These are phyloP conservation scores for Chaenocephalus aceratus DNA, from an alignment of 2,113 vertebrate species.

Conservation along the genomic window DNA sequence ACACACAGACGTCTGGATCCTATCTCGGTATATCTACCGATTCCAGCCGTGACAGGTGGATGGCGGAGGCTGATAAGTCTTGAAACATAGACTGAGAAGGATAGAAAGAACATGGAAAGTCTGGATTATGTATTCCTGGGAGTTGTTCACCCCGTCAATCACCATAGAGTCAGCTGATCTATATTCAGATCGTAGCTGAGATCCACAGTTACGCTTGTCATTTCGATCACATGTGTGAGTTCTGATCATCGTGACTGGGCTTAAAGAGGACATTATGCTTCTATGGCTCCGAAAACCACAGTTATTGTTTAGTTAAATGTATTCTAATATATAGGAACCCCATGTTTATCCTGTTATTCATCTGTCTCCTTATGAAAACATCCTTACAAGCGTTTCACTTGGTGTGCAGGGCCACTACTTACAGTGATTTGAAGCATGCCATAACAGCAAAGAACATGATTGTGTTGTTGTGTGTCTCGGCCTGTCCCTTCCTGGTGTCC, in stretches of 20 bases:
- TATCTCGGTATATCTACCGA: slow-evolving; percentile 35
- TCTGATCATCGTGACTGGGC: slow-evolving; percentile 22
- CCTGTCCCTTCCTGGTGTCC: slow-evolving; percentile 51
- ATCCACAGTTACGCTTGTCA: slow-evolving; percentile 22
- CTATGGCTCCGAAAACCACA: background rate
- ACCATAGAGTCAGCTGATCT: slow-evolving; percentile 23
- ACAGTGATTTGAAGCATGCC: slow-evolving; percentile 13
- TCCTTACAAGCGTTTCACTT: background rate
- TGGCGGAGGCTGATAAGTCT: slow-evolving; percentile 36
- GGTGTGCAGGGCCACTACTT: background rate
- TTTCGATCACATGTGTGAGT: slow-evolving; percentile 22
- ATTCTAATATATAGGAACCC: background rate
- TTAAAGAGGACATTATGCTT: slow-evolving; percentile 14
- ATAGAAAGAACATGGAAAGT: slow-evolving; percentile 19
- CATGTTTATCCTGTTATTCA: background rate
- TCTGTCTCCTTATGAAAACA: background rate
- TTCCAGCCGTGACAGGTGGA: slow-evolving; percentile 48
- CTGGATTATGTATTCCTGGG: slow-evolving; percentile 40
- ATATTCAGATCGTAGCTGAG: slow-evolving; percentile 20
- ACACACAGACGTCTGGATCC: slow-evolving; percentile 12
- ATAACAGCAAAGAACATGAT: slow-evolving; percentile 15
- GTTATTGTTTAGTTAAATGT: background rate
- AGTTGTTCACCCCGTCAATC: slow-evolving; percentile 29
- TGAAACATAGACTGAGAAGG: slow-evolving; percentile 36
- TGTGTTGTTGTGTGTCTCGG: slow-evolving; percentile 33